Conservation (phyloP, 2,797 vertebrate genomes). For the Microctenopoma stevenorrisi region DNA sequence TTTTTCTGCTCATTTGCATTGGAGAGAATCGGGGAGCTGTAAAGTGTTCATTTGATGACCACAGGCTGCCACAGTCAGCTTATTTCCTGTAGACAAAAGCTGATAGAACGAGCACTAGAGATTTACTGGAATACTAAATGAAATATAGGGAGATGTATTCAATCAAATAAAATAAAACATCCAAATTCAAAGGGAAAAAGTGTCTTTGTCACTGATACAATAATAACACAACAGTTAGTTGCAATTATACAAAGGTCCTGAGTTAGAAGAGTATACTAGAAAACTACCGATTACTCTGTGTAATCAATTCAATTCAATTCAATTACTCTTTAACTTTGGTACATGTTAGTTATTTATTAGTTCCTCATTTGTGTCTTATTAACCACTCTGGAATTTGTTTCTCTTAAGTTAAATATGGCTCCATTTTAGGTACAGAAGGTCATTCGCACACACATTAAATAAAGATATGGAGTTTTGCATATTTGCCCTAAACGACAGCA, state of each 20-base stretch:
- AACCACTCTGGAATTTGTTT: not conserved
- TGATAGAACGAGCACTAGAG: not conserved
- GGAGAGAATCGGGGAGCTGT: conserved; percentile 44
- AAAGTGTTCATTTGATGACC: conserved; percentile 42
- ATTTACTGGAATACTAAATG: conserved; percentile 3
- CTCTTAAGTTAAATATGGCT: not conserved
- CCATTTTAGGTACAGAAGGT: not conserved
- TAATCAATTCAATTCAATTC: not conserved
- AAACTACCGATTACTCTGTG: not conserved
- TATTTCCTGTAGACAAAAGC: conserved; percentile 18
- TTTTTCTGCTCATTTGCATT: conserved; percentile 61
- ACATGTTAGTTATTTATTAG: not conserved
- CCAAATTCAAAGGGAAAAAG: not conserved
- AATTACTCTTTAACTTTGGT: conserved; percentile 26
- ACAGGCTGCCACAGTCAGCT: conserved; percentile 26
- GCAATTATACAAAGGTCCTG: no score
- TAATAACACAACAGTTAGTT: not conserved
- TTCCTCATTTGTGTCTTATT: not conserved
- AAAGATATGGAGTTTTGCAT: not conserved
- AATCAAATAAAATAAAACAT: not conserved
- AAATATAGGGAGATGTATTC: not conserved
- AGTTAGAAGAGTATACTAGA: no score
- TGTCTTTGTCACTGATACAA: no score
- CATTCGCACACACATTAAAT: not conserved
- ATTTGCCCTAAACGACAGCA: not conserved